A percentile compares a stretch with the other conserved stretches of the same genome.
phyloP scores from a whole-genome alignment of 2,888 invertebrate species.

The Xestia c-nigrum region DNA sequence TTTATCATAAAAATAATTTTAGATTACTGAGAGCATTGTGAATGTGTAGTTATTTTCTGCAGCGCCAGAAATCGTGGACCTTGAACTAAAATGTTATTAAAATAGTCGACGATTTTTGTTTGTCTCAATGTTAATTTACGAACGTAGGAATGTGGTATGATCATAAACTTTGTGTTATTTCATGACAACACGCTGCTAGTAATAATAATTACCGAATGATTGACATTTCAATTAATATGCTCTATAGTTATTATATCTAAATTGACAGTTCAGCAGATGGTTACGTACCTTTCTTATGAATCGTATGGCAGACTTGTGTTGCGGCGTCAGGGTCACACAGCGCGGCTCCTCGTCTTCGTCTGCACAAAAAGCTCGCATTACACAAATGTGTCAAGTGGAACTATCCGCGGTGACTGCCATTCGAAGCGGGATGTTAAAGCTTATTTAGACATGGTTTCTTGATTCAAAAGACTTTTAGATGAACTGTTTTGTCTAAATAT shows the following conservation, averaged over 20 bases:
- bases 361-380: constrained; percentile 80
- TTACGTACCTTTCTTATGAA: constrained; percentile 96
- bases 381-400: constrained; percentile 27
- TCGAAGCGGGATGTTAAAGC: constrained; percentile 45
- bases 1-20: constrained; percentile 31
- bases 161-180: constrained; percentile 44
- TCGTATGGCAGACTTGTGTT: constrained; percentile 97
- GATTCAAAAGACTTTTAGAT: constrained; percentile 13
- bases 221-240: constrained; percentile 13
- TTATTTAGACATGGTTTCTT: constrained; percentile 36
- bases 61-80: constrained; percentile 42
- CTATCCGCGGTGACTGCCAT: constrained; percentile 42
- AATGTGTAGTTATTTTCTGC: constrained; percentile 39
- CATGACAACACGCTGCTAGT: constrained; percentile 35
- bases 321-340: constrained; percentile 95
- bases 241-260: background rate
- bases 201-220: constrained; percentile 5
- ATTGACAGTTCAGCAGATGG: constrained; percentile 3
- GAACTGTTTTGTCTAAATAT: constrained; percentile 8
- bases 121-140: constrained; percentile 34
- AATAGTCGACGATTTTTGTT: constrained; percentile 43
- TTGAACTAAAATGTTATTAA: constrained; percentile 47
- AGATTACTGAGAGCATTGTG: constrained; percentile 38
- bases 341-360: constrained; percentile 96
- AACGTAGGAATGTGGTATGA: constrained; percentile 26